phyloP scores from a whole-genome alignment of 2,888 invertebrate species.

The Hypomecis atomaria region DNA sequence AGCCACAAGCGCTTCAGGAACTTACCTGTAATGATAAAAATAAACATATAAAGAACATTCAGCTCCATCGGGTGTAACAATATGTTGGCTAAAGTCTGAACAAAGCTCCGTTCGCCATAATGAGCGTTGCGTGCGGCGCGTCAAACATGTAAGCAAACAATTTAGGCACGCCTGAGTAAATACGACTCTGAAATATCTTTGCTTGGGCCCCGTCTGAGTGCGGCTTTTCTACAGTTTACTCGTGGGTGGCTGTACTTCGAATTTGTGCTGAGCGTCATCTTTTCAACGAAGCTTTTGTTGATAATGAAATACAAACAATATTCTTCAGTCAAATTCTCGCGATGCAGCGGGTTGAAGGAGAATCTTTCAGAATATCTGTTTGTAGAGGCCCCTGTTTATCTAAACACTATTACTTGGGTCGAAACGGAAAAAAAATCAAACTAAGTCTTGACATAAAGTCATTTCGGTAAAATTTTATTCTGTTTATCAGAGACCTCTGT shows the following conservation, averaged over 20 bases:
- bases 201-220: conserved; percentile 72
- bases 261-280: conserved; percentile 78
- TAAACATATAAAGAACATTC: conserved; percentile 77
- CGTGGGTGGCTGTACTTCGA: conserved; percentile 72
- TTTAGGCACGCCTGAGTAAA: conserved; percentile 84
- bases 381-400: conserved; percentile 46
- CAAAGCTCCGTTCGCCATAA: conserved; percentile 79
- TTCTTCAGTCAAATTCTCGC: conserved; percentile 69
- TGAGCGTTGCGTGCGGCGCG: conserved; percentile 83
- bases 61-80: conserved; percentile 78
- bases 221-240: conserved; percentile 69
- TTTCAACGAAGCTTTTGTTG: conserved; percentile 79
- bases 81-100: conserved; percentile 79
- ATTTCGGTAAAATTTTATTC: too few relatives aligned
- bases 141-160: conserved; percentile 84
- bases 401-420: conserved; percentile 1
- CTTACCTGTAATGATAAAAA: conserved; percentile 81
- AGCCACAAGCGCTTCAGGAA: conserved; percentile 65
- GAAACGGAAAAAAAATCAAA: too few relatives aligned
- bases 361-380: conserved; percentile 58
- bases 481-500: too few relatives aligned
- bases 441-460: too few relatives aligned
- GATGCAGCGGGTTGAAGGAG: conserved; percentile 66
- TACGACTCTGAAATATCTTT: conserved; percentile 82
- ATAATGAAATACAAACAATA: conserved; percentile 82